Evolutionary conservation across 2,888 invertebrate species (phyloP), one percentile per base, ranked within the genome.

Genomic region (Drosophila paracracens): DNA sequence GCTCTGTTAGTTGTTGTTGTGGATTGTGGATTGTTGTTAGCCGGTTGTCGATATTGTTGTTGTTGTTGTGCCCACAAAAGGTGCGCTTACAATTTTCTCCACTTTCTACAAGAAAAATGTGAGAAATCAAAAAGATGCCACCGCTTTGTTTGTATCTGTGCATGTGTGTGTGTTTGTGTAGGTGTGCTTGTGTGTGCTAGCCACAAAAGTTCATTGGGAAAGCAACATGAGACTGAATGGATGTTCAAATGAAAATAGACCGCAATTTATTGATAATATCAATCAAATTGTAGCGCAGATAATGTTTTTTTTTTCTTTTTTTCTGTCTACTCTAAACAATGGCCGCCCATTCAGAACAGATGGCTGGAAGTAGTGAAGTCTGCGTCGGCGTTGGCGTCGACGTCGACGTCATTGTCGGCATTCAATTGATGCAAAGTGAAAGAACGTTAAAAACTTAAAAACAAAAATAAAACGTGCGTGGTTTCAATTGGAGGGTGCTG

Each of bases 91-190:
- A 83, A 83, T 82, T 82, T 82, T 82, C 81, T 83, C 81, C 89
- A 89, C 85, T 85, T 85, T 85, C 85, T 85, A 89, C 89, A 74
- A 84, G 88, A 85, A 80, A 89, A 82, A 89, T 89, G 89, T 85
- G 89, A 85, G 89, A 85, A 88, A 85, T 89, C 88, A 88, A 82
- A 84, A 85, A 87, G 89, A 89, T 85, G 89, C 85, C 77, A 89
- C 66, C 68, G 65, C 67, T 67, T 43, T 74, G 63, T 56, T 25
- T 65, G 18, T 46, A 25, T 36, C 10, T 48, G 29, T 68, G 27
- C 54, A 18, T 58, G 29, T 64, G 40, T 64, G 18, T 62, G 18
- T 51, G 53, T 73, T 58, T 58, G 43, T 63, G 56, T 75, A 56
- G 59, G 38, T 63, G 33, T 46, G 48, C 59, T 21, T 87, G 51